These are phyloP conservation scores for Petrosia ficiformis DNA, from an alignment of 37 sponge, comb jelly and placozoan genomes.

Conservation along the genomic window DNA sequence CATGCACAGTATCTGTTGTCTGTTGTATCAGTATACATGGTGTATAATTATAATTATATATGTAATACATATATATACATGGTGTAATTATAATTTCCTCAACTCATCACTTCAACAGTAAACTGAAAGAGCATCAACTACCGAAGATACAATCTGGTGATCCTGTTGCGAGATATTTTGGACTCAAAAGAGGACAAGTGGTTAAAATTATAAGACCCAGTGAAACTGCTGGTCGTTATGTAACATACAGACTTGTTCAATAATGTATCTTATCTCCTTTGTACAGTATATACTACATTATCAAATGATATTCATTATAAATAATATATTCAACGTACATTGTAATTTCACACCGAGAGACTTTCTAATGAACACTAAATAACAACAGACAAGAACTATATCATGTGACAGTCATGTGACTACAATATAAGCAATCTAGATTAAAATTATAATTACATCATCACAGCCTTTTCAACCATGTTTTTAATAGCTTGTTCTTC, in stretches of 20 bases:
- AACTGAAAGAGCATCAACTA: conserved; percentile 94
- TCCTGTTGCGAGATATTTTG: conserved; percentile 97
- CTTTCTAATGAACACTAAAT: too few relatives aligned
- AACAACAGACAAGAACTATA: too few relatives aligned
- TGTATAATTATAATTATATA: too few relatives aligned
- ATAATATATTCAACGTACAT: not conserved
- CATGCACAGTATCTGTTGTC: too few relatives aligned
- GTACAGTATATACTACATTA: too few relatives aligned
- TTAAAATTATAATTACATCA: not conserved
- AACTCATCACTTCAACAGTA: conserved; percentile 20
- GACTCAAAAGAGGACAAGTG: conserved; percentile 96
- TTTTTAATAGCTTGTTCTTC: conserved; percentile 24
- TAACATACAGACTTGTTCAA: conserved; percentile 97
- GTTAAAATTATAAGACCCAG: conserved; percentile 90
- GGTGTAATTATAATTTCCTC: not conserved
- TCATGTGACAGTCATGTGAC: too few relatives aligned
- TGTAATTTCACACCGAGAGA: not conserved
- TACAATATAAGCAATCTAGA: too few relatives aligned
- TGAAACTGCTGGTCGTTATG: conserved; percentile 97
- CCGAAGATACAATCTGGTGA: conserved; percentile 95
- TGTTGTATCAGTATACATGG: too few relatives aligned
- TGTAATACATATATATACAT: not conserved
- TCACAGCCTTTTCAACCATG: conserved; percentile 4
- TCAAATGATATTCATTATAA: not conserved
- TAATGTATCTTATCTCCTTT: too few relatives aligned